Conservation (phyloP, 64 coral and sea anemone species). For the Astreopora myriophthalma region DNA sequence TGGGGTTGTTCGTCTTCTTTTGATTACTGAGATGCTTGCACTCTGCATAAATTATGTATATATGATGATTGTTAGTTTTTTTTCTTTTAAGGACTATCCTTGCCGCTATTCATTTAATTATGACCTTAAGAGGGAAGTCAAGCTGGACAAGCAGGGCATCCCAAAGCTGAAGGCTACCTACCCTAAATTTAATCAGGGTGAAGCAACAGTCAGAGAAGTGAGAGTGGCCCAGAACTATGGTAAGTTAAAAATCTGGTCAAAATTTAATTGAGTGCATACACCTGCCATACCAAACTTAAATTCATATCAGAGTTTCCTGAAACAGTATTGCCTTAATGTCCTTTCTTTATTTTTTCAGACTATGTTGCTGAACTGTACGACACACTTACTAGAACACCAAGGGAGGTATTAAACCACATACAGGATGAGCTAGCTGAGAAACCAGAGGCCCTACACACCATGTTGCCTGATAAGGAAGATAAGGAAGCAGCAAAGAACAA, state of each 20-base stretch:
- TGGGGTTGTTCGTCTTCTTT: too few species aligned
- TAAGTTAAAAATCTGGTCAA: background rate
- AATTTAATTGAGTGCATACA: background rate
- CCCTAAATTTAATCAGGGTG: constrained; percentile 71
- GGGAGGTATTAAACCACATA: background rate
- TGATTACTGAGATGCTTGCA: too few species aligned
- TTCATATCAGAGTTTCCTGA: background rate
- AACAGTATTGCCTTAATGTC: background rate
- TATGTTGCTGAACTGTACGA: background rate
- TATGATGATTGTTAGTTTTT: too few species aligned
- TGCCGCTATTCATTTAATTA: constrained; percentile 72
- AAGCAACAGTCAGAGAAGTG: constrained; percentile 55
- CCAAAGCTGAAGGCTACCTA: constrained; percentile 51
- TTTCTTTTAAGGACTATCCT: constrained; percentile 58
- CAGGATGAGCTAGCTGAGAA: background rate
- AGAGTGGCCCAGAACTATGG: constrained; percentile 59
- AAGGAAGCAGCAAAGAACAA: background rate
- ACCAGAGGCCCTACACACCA: background rate
- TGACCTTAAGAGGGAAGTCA: constrained; percentile 52
- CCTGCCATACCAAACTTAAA: background rate
- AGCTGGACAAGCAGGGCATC: constrained; percentile 35
- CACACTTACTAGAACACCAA: background rate
- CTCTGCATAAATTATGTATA: too few species aligned
- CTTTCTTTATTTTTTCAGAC: background rate
- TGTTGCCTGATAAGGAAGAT: background rate